Evolutionary conservation across 1,140 invertebrate genomes (phyloP), one percentile per base, ranked within the genome.

Genomic region (Himalopsyche phryganea): DNA sequence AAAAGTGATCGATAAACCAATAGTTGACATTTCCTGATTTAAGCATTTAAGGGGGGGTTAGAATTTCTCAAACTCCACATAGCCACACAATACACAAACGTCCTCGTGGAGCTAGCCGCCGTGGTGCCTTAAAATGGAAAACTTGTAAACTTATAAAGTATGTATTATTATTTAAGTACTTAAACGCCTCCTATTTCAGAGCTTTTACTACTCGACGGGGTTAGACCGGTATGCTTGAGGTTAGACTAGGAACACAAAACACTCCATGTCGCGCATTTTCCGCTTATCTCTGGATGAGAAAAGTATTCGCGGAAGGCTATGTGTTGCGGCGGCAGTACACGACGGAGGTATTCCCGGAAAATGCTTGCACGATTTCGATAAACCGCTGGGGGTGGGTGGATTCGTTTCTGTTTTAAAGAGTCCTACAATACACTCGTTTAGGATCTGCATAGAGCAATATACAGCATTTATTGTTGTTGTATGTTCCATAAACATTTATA

Each of bases 81-180:
- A 9, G 4, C 23, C 23, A 9, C 23, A 28, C 23, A 28, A 28
- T 28, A 28, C 23, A 28, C 23, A 28, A 28, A 28, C 23, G 23
- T 28, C 23, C 23, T 28, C 36, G 48, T 9, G 10, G 49, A 40
- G 17, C 14, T 17, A n/a, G 15, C 32, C 38, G 41, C 23, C 36
- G 38, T 40, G 38, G 50, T 41, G 28, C 50, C 20, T 44, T 52
- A 18, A 13, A 52, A 44, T 42, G 45, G 38, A 28, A 50, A 58
- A 46, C 38, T 51, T 46, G 46, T 44, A 40, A 63, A 63, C 50
- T 62, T 63, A 44, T 54, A 56, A 56, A 56, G 45, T 48, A 41
- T 56, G 53, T 45, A 56, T 48, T 56, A 56, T 56, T 56, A 56
- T 56, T 56, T 56, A 56, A 49, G 53, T 48, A 56, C 53, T 56